Conservation (phyloP, 2,797 vertebrate species). For the Poliocrania exsul region DNA sequence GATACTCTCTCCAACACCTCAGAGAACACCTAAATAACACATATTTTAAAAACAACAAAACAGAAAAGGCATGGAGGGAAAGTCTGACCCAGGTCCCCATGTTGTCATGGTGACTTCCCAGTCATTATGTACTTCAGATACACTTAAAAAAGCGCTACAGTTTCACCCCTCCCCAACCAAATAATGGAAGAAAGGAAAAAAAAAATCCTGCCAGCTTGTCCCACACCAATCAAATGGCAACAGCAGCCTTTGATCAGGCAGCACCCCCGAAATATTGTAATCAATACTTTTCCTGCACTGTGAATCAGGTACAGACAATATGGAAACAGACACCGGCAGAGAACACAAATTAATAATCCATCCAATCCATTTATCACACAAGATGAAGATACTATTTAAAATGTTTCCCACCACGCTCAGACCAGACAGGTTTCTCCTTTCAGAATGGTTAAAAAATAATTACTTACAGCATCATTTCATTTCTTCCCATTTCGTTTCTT, state of each 20-base stretch:
- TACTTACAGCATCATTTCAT: not conserved
- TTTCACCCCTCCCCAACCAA: constrained; percentile 9
- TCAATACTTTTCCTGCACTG: not conserved
- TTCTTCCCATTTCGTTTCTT: not conserved
- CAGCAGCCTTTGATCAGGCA: not conserved
- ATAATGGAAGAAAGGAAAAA: not conserved
- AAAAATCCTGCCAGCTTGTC: not conserved
- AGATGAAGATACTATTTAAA: not conserved
- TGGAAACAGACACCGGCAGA: not conserved
- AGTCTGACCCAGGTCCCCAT: not conserved
- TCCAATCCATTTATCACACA: not conserved
- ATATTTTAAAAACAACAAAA: not conserved
- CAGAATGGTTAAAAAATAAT: not conserved
- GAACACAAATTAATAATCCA: not conserved
- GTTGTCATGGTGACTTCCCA: constrained; percentile 60
- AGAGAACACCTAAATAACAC: not conserved
- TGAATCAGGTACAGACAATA: not conserved
- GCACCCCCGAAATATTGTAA: not conserved
- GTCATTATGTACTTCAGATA: constrained; percentile 38
- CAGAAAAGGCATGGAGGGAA: not conserved
- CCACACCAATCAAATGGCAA: not conserved
- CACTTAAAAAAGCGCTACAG: not conserved
- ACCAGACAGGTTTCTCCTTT: not conserved
- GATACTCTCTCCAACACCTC: not conserved
- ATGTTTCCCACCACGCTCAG: not conserved